These are phyloP conservation scores for Alcedo quadribrachys DNA, from an alignment of 2,797 vertebrate species.

Conservation along the genomic window DNA sequence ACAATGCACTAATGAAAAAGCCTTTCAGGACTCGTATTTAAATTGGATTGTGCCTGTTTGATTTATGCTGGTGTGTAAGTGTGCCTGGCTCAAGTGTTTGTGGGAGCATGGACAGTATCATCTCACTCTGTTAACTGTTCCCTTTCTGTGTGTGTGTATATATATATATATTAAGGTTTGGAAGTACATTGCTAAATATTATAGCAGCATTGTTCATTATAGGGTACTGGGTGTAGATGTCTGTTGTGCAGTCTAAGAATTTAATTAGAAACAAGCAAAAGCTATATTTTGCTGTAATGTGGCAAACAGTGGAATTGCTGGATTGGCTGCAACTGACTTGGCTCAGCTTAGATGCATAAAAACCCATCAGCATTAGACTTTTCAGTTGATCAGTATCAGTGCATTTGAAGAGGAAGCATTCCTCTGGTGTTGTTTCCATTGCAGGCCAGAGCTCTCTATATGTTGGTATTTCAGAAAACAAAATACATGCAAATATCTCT, in stretches of 20 bases:
- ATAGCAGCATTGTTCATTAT: neutral
- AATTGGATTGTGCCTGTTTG: slow-evolving; percentile 55
- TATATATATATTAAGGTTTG: neutral
- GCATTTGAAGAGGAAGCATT: neutral
- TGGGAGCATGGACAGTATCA: neutral
- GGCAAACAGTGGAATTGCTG: neutral
- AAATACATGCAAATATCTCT: neutral
- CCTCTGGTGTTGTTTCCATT: neutral
- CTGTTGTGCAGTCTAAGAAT: neutral
- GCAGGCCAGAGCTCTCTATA: neutral
- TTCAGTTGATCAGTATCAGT: neutral
- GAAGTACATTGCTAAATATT: neutral
- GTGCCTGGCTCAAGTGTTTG: neutral
- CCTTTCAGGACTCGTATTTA: slow-evolving; percentile 29
- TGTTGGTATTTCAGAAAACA: neutral
- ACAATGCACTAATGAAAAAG: slow-evolving; percentile 51
- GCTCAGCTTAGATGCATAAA: neutral
- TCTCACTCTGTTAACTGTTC: neutral
- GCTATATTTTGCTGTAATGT: neutral
- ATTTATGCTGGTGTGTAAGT: slow-evolving; percentile 35
- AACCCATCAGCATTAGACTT: neutral
- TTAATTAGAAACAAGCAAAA: neutral
- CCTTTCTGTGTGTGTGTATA: neutral
- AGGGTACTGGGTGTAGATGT: neutral
- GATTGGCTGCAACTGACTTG: neutral